phyloP scores from a whole-genome alignment of 1,140 invertebrate species.

The Macrosteles quadrilineatus region DNA sequence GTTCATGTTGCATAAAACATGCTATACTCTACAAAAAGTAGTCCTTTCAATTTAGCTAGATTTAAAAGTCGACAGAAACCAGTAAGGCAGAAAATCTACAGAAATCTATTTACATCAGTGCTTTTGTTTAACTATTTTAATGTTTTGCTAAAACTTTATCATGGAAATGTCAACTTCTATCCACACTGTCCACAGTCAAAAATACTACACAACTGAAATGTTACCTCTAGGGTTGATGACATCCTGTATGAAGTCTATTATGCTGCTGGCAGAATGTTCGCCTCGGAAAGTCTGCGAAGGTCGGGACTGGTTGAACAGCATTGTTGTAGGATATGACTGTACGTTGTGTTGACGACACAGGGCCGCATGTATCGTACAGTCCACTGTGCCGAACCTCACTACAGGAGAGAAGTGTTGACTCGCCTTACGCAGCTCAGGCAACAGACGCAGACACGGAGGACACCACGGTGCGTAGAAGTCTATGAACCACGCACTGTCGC shows the following conservation, averaged over 20 bases:
- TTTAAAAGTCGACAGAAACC: too few species aligned
- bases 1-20: too few species aligned
- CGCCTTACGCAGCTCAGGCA: slow-evolving; percentile 72
- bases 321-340: slow-evolving; percentile 71
- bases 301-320: slow-evolving; percentile 65
- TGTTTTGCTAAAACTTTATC: too few species aligned
- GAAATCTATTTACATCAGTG: too few species aligned
- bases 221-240: slow-evolving; percentile 55
- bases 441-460: slow-evolving; percentile 73
- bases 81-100: too few species aligned
- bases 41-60: too few species aligned
- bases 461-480: slow-evolving; percentile 86
- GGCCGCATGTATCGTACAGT: slow-evolving; percentile 58
- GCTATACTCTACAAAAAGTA: too few species aligned
- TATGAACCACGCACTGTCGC: slow-evolving; percentile 65
- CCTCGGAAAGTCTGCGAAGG: slow-evolving; percentile 62
- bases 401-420: slow-evolving; percentile 57
- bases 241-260: slow-evolving; percentile 71
- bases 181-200: too few species aligned
- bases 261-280: slow-evolving; percentile 58
- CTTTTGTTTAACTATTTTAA: too few species aligned
- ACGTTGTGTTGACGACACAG: slow-evolving; percentile 65
- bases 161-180: too few species aligned
- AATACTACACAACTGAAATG: too few species aligned
- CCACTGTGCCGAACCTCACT: slow-evolving; percentile 66